Conservation (phyloP, 2,113 vertebrate species). For the Aspiorhynchus laticeps region DNA sequence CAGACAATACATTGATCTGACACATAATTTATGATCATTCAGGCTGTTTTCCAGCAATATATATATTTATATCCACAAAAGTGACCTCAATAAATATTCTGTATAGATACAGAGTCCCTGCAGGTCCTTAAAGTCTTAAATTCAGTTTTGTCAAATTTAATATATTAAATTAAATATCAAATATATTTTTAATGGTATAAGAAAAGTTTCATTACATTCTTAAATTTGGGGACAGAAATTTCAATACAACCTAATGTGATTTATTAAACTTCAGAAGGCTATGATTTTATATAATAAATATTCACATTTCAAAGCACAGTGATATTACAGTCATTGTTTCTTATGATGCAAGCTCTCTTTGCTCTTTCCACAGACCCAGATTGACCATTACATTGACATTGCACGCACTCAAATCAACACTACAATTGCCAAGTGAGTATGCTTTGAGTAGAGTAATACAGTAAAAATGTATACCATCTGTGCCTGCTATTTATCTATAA, state of each 20-base stretch:
- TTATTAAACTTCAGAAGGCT: neutral
- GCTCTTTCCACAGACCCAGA: constrained; percentile 80
- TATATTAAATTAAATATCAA: no score
- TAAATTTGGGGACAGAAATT: no score
- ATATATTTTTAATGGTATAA: no score
- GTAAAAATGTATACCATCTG: neutral
- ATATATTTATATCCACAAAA: neutral
- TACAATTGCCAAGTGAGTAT: constrained; percentile 84
- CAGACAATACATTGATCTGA: neutral
- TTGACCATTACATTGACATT: constrained; percentile 85
- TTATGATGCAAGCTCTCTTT: neutral
- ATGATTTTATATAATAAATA: neutral
- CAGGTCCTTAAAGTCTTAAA: neutral
- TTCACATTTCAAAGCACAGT: neutral
- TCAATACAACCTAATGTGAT: no score
- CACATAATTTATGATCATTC: neutral
- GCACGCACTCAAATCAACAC: constrained; percentile 81
- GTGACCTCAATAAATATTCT: neutral
- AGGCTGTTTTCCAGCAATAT: neutral
- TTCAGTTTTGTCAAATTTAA: no score
- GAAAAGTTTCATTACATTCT: no score
- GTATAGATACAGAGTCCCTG: no score
- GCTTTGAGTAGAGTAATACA: neutral
- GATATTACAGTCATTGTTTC: neutral
- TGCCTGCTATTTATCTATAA: neutral